Base-by-base conservation (phyloP, 2,888 invertebrate species). In the Gastrophysa polygoni region DNA sequence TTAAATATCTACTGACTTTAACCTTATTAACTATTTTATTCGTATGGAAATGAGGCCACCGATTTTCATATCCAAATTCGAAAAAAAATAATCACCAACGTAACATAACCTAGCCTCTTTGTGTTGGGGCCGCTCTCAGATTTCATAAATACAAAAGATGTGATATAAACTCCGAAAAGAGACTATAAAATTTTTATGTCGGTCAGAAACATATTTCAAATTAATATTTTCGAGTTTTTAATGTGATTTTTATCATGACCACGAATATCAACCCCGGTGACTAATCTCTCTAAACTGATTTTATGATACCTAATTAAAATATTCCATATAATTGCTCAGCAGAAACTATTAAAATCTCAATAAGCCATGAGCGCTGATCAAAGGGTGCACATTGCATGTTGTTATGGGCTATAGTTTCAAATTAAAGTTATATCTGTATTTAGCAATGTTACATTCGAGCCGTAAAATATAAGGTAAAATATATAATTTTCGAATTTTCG, bases 161-260 rank as follows among this genome's bases (percentile, higher is more conserved):
- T 75, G 75, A 77, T 76, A 76, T 75, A 77, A 77, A 74, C 69
- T 68, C 67, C 50, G 43, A 63, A 71, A 71, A 71, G 67, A 68
- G 71, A 68, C 68, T 72, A 71, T 75, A 75, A 75, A 76, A 75
- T 63, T 75, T 77, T 77, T 76, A 77, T 74, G 76, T 71, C 69
- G 72, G 66, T 66, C 65, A 68, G 67, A 68, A 69, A 72, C 76
- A 74, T 76, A 75, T 73, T 75, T 77, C 76, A 75, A 74, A 76
- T 75, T 76, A 75, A 75, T 75, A 75, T 73, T 71, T 71, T 38
- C 38, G 14, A 67, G 63, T 34, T 70, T 75, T 77, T 76, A 75
- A 76, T 75, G 75, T 68, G 73, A 63, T 69, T 74, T 73, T 75
- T 75, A 73, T 74, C 73, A 70, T 72, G 68, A 70, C 57, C 38